Percentiles rank a stretch among this genome's conserved stretches.
phyloP scores from a whole-genome alignment of 2,113 vertebrate species.

The Spheniscus mendiculus region DNA sequence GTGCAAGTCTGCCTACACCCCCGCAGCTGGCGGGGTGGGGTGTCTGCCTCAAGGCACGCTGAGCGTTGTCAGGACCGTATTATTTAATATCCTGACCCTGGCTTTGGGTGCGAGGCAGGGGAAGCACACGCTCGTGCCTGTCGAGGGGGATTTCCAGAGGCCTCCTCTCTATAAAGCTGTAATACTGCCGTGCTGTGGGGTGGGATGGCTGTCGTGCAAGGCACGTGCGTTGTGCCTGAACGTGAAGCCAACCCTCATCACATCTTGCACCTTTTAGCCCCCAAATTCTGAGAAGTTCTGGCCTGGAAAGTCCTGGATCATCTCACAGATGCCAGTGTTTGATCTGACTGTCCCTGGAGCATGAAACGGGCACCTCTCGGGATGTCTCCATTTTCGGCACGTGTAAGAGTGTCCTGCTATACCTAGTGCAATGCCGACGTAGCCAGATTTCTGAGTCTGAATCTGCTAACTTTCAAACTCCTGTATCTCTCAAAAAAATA shows the following conservation, averaged over 20 bases:
- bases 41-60: background rate
- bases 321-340: background rate
- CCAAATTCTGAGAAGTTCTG: background rate
- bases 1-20: accelerated
- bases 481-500: background rate
- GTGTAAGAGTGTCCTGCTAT: background rate
- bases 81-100: background rate
- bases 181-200: background rate
- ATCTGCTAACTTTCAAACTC: background rate
- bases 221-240: background rate
- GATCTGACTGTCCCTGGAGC: background rate
- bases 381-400: accelerated
- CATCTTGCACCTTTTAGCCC: background rate
- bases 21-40: background rate
- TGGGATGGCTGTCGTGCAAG: accelerated
- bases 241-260: background rate
- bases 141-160: background rate
- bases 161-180: accelerated
- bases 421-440: accelerated
- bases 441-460: background rate
- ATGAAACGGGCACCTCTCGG: accelerated
- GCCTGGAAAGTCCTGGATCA: background rate
- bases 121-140: accelerated
- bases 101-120: background rate
- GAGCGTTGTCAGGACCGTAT: accelerated